phyloP scores from a whole-genome alignment of 1,140 invertebrate species.

The Protaetia brevitarsis region DNA sequence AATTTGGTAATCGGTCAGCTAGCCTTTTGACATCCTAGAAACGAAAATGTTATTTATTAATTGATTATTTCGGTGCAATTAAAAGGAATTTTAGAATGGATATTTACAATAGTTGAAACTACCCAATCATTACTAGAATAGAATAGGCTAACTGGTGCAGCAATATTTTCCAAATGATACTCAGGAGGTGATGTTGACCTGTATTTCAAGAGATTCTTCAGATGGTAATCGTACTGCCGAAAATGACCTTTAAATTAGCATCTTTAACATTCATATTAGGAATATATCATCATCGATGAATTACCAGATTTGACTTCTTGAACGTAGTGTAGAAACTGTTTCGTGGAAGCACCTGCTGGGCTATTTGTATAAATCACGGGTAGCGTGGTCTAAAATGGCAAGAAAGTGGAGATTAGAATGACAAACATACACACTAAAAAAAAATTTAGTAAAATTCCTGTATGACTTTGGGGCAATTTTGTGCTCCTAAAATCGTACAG shows the following conservation, averaged over 20 bases:
- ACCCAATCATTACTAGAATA: slow-evolving; percentile 54
- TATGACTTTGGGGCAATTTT: too few relatives aligned
- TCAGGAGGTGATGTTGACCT: slow-evolving; percentile 40
- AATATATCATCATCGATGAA: too few relatives aligned
- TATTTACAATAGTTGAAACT: slow-evolving; percentile 30
- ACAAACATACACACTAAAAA: slow-evolving; percentile 20
- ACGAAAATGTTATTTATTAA: too few relatives aligned
- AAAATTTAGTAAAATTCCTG: too few relatives aligned
- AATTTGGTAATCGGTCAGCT: too few relatives aligned
- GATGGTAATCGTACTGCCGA: neutral
- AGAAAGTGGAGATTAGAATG: neutral
- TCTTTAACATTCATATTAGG: too few relatives aligned
- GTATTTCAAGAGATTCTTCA: slow-evolving; percentile 58
- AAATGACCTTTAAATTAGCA: neutral
- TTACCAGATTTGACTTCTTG: slow-evolving; percentile 51
- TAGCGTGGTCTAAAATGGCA: slow-evolving; percentile 48
- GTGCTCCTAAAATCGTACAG: too few relatives aligned
- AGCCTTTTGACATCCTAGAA: too few relatives aligned
- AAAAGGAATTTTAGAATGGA: too few relatives aligned
- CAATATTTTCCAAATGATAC: slow-evolving; percentile 56
- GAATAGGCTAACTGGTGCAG: slow-evolving; percentile 54
- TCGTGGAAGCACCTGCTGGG: slow-evolving; percentile 72
- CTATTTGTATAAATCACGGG: slow-evolving; percentile 68
- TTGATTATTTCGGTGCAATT: too few relatives aligned
- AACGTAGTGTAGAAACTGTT: slow-evolving; percentile 65